phyloP scores from a whole-genome alignment of 2,888 invertebrate species.

The Acleris literana region DNA sequence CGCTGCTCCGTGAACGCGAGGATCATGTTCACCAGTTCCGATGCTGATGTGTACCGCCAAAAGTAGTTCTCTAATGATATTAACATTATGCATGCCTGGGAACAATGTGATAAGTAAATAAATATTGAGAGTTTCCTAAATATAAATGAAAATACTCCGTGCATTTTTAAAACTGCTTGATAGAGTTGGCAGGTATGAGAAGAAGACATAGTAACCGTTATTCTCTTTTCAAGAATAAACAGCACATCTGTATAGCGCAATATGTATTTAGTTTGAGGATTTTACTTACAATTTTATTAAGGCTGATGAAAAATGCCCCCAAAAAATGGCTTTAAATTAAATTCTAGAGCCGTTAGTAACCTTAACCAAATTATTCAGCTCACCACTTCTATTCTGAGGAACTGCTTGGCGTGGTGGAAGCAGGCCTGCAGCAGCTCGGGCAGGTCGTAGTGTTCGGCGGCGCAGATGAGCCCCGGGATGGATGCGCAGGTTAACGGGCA shows the following conservation, averaged over 20 bases:
- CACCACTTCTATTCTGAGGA: constrained; percentile 95
- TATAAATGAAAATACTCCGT: too few relatives aligned
- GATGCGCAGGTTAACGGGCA: constrained; percentile 96
- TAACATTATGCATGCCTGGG: constrained; percentile 94
- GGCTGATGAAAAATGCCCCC: too few relatives aligned
- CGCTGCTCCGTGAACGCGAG: constrained; percentile 94
- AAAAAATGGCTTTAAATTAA: too few relatives aligned
- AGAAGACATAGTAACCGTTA: too few relatives aligned
- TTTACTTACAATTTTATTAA: too few relatives aligned
- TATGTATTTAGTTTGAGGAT: too few relatives aligned
- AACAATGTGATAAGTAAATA: background rate
- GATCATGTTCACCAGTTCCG: constrained; percentile 97
- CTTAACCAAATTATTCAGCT: constrained; percentile 53
- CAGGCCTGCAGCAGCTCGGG: constrained; percentile 96
- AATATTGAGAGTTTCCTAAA: too few relatives aligned
- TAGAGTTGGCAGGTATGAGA: too few relatives aligned
- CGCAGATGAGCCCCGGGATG: constrained; percentile 96
- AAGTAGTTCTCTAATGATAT: constrained; percentile 96
- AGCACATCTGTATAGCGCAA: too few relatives aligned
- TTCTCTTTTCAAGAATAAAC: too few relatives aligned
- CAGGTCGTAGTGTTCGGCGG: constrained; percentile 96
- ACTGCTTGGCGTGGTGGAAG: constrained; percentile 97
- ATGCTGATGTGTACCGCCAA: constrained; percentile 97
- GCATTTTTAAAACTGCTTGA: too few relatives aligned
- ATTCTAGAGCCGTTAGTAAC: too few relatives aligned